Evolutionary conservation across 2,888 invertebrate genomes (phyloP).

Genomic region (Exephanes ischioxanthus): DNA sequence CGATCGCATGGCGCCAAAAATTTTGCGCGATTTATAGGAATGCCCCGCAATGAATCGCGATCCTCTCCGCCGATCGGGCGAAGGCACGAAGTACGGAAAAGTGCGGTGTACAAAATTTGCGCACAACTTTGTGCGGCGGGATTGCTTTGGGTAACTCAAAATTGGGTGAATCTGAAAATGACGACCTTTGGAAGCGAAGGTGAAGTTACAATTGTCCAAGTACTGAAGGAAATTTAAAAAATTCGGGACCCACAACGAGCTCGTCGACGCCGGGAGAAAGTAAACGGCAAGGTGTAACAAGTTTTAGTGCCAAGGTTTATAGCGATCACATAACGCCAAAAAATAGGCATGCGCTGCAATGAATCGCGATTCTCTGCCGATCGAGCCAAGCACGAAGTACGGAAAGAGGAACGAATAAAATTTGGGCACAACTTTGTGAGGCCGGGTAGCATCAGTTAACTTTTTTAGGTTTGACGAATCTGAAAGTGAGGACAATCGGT

Average conservation of each 20-base stretch:
- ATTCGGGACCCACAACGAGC: not conserved
- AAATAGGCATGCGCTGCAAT: conserved; percentile 14
- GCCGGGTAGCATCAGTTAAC: too few relatives aligned
- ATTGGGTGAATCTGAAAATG: not conserved
- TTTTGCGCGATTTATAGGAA: conserved; percentile 42
- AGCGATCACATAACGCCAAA: not conserved
- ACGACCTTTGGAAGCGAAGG: not conserved
- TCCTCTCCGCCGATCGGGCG: not conserved
- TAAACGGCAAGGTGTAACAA: conserved; percentile 58
- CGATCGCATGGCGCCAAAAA: conserved; percentile 31
- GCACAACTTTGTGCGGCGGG: not conserved
- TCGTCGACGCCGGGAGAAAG: conserved; percentile 69
- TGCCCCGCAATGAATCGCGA: not conserved
- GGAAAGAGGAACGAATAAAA: not conserved
- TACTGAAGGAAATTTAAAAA: not conserved
- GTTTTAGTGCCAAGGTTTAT: not conserved
- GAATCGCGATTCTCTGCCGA: not conserved
- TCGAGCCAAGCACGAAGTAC: not conserved
- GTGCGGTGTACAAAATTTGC: not conserved
- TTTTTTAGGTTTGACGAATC: not conserved
- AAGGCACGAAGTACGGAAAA: conserved; percentile 1
- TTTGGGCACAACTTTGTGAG: not conserved
- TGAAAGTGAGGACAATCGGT: not conserved
- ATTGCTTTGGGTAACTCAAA: not conserved
- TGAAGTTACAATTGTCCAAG: not conserved